Evolutionary conservation across 2,888 invertebrate genomes (phyloP).

Genomic region (Nymphalis urticae): DNA sequence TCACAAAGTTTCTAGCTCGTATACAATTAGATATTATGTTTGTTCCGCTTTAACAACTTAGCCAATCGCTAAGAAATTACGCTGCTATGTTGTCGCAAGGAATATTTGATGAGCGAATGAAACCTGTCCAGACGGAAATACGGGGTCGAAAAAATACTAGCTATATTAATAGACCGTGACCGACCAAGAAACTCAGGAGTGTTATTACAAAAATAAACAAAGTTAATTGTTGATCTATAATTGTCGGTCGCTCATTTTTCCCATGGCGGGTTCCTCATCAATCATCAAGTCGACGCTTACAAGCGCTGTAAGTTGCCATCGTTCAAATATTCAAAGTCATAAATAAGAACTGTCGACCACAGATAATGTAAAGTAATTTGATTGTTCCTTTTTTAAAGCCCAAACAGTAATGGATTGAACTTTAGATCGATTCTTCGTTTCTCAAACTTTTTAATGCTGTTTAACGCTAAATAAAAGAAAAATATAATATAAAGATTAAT

Average conservation of each 20-base stretch:
- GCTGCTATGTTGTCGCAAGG: too few species aligned
- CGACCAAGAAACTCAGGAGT: slow-evolving; percentile 8
- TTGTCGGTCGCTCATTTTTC: slow-evolving; percentile 34
- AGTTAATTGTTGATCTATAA: slow-evolving; percentile 31
- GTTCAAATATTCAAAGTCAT: slow-evolving; percentile 20
- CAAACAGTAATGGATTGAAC: neutral
- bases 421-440: too few species aligned
- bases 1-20: too few species aligned
- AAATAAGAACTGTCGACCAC: slow-evolving; percentile 5
- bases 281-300: slow-evolving; percentile 13
- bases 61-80: neutral
- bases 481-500: too few species aligned
- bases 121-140: neutral
- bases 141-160: neutral
- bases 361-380: slow-evolving; percentile 10
- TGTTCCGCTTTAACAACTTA: too few species aligned
- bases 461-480: too few species aligned
- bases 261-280: slow-evolving; percentile 16
- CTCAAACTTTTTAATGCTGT: too few species aligned
- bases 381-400: neutral
- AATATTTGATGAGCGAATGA: neutral
- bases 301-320: slow-evolving; percentile 29
- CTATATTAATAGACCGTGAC: slow-evolving; percentile 3
- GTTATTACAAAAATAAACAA: slow-evolving; percentile 27
- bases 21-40: too few species aligned